Evolutionary conservation across 2,113 vertebrate species (phyloP).

Genomic region (Halcyon senegalensis): DNA sequence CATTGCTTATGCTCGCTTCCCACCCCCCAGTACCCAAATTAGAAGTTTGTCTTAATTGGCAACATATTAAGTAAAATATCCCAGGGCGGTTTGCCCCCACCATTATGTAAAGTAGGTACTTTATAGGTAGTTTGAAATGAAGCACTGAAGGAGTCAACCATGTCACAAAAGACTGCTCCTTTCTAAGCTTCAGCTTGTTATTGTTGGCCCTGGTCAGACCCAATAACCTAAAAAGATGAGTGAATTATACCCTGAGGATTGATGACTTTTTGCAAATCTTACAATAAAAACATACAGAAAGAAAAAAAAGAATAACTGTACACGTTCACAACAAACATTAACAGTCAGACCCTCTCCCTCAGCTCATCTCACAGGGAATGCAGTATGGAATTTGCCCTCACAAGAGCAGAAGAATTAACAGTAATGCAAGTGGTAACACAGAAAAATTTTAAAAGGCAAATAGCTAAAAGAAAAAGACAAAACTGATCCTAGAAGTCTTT

Average conservation of each 20-base stretch:
- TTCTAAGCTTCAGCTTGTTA: neutral
- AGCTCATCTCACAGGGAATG: neutral
- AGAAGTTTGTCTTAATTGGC: neutral
- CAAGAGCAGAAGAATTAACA: neutral
- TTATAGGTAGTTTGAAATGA: neutral
- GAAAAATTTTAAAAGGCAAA: neutral
- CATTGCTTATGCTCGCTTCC: neutral
- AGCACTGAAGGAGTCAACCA: accelerated
- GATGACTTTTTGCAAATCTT: neutral
- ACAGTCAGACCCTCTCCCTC: neutral
- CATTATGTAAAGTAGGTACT: neutral
- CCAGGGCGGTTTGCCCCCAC: accelerated
- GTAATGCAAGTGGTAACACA: neutral
- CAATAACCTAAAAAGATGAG: neutral
- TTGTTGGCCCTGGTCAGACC: neutral
- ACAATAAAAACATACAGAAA: neutral
- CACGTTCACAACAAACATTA: neutral
- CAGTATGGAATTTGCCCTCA: neutral
- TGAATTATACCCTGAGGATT: neutral
- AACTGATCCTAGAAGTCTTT: neutral
- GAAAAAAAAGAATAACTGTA: neutral
- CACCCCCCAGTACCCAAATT: neutral
- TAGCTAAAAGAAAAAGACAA: neutral
- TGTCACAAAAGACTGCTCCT: neutral
- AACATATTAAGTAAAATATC: constrained; percentile 14